Conservation (phyloP, 2,888 invertebrate genomes). For the Micropterix aruncella region DNA sequence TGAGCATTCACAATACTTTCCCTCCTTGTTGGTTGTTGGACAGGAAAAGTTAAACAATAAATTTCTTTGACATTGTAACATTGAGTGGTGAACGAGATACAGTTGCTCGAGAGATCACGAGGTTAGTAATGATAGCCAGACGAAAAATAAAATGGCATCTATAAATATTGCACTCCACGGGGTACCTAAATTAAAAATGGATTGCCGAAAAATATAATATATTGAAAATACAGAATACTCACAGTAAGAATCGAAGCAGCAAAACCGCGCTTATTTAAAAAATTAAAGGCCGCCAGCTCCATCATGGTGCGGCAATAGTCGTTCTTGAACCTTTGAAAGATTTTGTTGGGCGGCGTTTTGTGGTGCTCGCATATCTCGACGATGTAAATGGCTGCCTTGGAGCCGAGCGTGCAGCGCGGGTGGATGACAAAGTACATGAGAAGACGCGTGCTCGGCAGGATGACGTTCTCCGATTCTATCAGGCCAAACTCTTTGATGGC, state of each 20-base stretch:
- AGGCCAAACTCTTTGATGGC: slow-evolving; percentile 38
- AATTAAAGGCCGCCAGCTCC: slow-evolving; percentile 44
- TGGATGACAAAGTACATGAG: slow-evolving; percentile 48
- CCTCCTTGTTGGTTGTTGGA: too few relatives aligned
- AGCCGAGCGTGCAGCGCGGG: slow-evolving; percentile 39
- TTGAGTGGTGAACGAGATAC: too few relatives aligned
- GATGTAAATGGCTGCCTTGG: slow-evolving; percentile 41
- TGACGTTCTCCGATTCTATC: slow-evolving; percentile 22
- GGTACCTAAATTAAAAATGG: too few relatives aligned
- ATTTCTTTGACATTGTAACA: too few relatives aligned
- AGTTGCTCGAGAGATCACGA: too few relatives aligned
- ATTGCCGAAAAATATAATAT: too few relatives aligned
- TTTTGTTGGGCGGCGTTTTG: slow-evolving; percentile 35
- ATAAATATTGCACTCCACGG: too few relatives aligned
- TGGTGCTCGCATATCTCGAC: slow-evolving; percentile 41
- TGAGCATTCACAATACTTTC: too few relatives aligned
- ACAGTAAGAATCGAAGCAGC: slow-evolving; percentile 41
- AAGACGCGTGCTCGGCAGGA: slow-evolving; percentile 34
- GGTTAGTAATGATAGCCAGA: too few relatives aligned
- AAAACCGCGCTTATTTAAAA: slow-evolving; percentile 40
- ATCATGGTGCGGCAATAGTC: slow-evolving; percentile 40
- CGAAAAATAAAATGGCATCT: too few relatives aligned
- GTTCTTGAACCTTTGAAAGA: slow-evolving; percentile 48
- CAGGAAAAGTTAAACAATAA: too few relatives aligned
- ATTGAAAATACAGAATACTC: too few relatives aligned